Conservation (phyloP, 2,888 invertebrate species). For the Acleris laterana region DNA sequence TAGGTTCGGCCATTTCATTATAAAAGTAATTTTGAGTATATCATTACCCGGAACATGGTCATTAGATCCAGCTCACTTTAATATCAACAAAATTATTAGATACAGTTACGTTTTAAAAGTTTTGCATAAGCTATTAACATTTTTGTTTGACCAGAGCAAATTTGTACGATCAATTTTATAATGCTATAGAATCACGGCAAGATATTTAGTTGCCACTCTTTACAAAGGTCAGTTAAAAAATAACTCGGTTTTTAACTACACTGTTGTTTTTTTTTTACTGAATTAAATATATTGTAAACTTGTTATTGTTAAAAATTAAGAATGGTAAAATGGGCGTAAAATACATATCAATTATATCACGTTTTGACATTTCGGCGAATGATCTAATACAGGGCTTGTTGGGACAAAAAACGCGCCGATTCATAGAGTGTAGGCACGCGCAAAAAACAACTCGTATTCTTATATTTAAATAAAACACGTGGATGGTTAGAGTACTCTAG, state of each 20-base stretch:
- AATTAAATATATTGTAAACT: too few species aligned
- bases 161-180: neutral
- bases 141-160: slow-evolving; percentile 13
- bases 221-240: neutral
- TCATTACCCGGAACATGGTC: slow-evolving; percentile 40
- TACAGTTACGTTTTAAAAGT: slow-evolving; percentile 27
- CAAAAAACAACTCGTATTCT: slow-evolving; percentile 27
- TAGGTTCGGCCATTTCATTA: slow-evolving; percentile 62
- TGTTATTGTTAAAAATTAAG: too few species aligned
- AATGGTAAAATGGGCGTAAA: slow-evolving; percentile 1
- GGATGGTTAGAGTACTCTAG: slow-evolving; percentile 27
- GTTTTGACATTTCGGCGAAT: slow-evolving; percentile 61
- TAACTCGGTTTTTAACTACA: neutral
- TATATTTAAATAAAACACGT: slow-evolving; percentile 25
- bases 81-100: slow-evolving; percentile 26
- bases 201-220: neutral
- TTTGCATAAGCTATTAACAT: slow-evolving; percentile 19
- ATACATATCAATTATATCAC: slow-evolving; percentile 49
- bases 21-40: slow-evolving; percentile 64
- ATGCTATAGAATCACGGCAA: slow-evolving; percentile 6
- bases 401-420: slow-evolving; percentile 28
- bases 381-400: slow-evolving; percentile 61
- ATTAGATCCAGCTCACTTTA: slow-evolving; percentile 28
- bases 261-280: too few species aligned
- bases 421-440: slow-evolving; percentile 28